phyloP scores from a whole-genome alignment of 2,797 vertebrate genomes.

The Leucoraja ocellata region DNA sequence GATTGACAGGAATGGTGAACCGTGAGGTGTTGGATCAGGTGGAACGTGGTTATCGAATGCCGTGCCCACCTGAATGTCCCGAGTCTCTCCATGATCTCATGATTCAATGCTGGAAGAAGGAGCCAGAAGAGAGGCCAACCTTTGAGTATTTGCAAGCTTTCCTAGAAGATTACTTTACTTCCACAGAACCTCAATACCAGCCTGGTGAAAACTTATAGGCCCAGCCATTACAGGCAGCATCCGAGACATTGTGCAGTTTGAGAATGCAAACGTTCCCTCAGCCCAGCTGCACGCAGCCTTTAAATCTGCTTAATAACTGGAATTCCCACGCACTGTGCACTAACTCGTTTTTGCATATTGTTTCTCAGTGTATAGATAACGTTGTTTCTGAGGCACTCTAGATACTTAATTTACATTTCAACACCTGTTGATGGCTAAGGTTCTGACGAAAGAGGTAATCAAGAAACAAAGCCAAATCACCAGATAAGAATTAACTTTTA shows the following conservation, averaged over 20 bases:
- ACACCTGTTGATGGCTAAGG: background rate
- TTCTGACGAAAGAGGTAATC: background rate
- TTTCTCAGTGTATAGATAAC: slow-evolving; percentile 12
- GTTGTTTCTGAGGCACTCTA: slow-evolving; percentile 13
- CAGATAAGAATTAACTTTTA: background rate
- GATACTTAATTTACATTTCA: slow-evolving; percentile 24
- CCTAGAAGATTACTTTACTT: slow-evolving; percentile 98
- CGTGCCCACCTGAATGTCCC: slow-evolving; percentile 84
- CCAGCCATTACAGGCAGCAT: background rate
- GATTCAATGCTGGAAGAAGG: slow-evolving; percentile 93
- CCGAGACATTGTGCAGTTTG: slow-evolving; percentile 9
- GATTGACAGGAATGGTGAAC: slow-evolving; percentile 84
- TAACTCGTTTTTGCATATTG: slow-evolving; percentile 27
- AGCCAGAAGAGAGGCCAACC: slow-evolving; percentile 88
- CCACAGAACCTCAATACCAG: slow-evolving; percentile 97
- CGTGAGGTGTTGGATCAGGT: slow-evolving; percentile 95
- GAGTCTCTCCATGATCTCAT: slow-evolving; percentile 92
- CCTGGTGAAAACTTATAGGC: slow-evolving; percentile 91
- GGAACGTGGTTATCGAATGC: slow-evolving; percentile 95
- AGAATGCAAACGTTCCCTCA: background rate
- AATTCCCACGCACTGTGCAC: slow-evolving; percentile 27
- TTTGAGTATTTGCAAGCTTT: slow-evolving; percentile 96
- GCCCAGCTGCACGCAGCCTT: background rate
- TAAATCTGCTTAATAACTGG: slow-evolving; percentile 35
- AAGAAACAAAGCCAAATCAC: background rate